Percentiles rank a stretch among this genome's conserved stretches.
Evolutionary conservation across 2,797 vertebrate genomes (phyloP).

Genomic region (Loriculus beryllinus): DNA sequence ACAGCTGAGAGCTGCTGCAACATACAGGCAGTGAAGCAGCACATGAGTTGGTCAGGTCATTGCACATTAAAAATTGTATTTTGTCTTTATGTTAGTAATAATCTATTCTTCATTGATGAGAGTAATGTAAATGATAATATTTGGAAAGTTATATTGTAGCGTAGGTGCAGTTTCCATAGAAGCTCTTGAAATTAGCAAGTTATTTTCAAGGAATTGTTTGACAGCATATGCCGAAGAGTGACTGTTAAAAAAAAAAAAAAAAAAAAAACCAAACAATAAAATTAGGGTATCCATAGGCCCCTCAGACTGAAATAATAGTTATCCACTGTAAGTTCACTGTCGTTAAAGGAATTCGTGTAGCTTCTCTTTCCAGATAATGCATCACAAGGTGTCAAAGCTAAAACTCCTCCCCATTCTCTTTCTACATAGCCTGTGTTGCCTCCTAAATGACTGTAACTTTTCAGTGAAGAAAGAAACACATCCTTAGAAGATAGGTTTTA

Average conservation of each 20-base stretch:
- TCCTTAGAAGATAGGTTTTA: not conserved
- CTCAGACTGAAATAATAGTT: not conserved
- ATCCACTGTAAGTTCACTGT: not conserved
- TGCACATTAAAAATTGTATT: not conserved
- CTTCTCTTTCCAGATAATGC: not conserved
- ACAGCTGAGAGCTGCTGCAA: not conserved
- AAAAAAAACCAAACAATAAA: not conserved
- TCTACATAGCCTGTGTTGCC: not conserved
- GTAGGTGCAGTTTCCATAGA: not conserved
- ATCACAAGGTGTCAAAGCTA: not conserved
- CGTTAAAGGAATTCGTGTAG: not conserved
- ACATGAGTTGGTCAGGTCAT: not conserved
- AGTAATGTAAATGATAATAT: not conserved
- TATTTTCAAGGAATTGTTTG: not conserved
- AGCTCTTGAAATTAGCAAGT: not conserved
- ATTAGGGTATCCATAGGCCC: fast-evolving
- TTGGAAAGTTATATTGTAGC: not conserved
- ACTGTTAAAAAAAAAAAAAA: not conserved
- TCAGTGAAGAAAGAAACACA: not conserved
- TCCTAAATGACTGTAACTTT: constrained; percentile 17
- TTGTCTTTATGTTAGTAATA: not conserved
- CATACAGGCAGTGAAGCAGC: not conserved
- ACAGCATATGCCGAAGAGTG: not conserved
- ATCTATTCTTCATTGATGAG: not conserved
- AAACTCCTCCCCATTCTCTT: not conserved